Base-by-base conservation (phyloP, 2,888 invertebrate genomes). In the Actias luna region DNA sequence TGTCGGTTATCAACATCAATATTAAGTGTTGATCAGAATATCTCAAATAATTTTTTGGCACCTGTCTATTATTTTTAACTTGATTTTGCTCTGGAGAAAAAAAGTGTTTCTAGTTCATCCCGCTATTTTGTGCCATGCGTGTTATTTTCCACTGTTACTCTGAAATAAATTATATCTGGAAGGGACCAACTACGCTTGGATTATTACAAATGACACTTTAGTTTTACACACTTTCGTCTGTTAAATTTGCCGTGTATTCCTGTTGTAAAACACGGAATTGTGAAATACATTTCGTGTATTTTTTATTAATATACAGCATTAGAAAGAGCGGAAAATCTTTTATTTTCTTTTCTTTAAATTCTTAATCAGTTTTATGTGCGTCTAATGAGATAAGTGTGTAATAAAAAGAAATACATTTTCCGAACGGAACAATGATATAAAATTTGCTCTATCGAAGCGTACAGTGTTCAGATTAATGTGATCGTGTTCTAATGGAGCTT, bases 181-280 rank as follows among this genome's bases (percentile, higher is more conserved):
- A 61, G 61, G 29, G 61, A 52, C 22, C 22, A 14, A 27, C 27
- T 29, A 29, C 39, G 39, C 27, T 59, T 29, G 16, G 29, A 16
- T 59, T 63, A 29, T 59, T 36, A 14, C 36, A 52, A 42, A 31
- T 59, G 57, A 57, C 35, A 33, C 59, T 57, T 35, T 62, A 59
- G 35, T 62, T 57, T 16, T 60, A 46, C 35, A 8, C 52, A 39
- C 55, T 29, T 29, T 55, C 29, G 42, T 29, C 10, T 59, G 63
- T 64, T 69, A 72, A 64, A 57, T 25, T 3, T 42, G 60, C 64
- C 65, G 63, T 64, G 60, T 65, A 60, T 61, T 65, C 64, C 36
- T 63, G 64, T 64, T 64, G 66, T 59, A 27, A 52, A 63, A 60
- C 63, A 61, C 64, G n/a, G 31, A 62, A 64, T 64, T 69, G 62